A percentile compares a stretch with the other conserved stretches of the same genome.
phyloP scores from a whole-genome alignment of 2,888 invertebrate species.

The Ypsolopha scabrella region DNA sequence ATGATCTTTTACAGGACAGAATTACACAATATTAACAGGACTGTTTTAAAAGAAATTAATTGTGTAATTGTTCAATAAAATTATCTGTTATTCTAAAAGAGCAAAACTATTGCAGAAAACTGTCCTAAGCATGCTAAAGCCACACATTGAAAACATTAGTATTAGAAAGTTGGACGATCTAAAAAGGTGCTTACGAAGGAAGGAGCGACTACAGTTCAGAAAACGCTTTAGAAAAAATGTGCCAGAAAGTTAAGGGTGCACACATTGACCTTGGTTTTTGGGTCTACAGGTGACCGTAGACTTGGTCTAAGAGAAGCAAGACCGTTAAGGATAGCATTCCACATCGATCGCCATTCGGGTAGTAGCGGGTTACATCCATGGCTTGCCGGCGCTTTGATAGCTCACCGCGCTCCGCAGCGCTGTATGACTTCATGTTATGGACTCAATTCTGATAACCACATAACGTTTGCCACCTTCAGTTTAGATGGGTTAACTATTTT shows the following conservation, averaged over 20 bases:
- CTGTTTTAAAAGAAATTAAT: too few relatives aligned
- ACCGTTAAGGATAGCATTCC: slow-evolving; percentile 53
- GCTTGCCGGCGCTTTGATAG: slow-evolving; percentile 29
- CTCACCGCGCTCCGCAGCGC: slow-evolving; percentile 57
- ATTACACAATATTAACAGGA: too few relatives aligned
- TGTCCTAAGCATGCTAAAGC: slow-evolving; percentile 50
- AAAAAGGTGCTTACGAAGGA: slow-evolving; percentile 67
- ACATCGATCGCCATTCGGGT: slow-evolving; percentile 51
- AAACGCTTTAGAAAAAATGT: slow-evolving; percentile 23
- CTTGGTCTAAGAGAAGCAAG: slow-evolving; percentile 26
- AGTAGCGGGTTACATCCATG: slow-evolving; percentile 49
- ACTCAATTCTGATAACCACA: neutral
- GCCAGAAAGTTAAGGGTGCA: slow-evolving; percentile 54
- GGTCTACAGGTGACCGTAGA: neutral
- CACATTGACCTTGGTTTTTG: slow-evolving; percentile 29
- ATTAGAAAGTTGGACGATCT: slow-evolving; percentile 57
- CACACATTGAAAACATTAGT: slow-evolving; percentile 14
- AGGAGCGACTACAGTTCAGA: slow-evolving; percentile 52
- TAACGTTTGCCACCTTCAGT: neutral
- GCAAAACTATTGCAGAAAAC: slow-evolving; percentile 27
- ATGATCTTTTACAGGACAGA: too few relatives aligned
- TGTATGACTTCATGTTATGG: neutral
- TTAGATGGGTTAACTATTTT: neutral
- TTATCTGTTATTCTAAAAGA: too few relatives aligned
- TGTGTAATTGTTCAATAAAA: too few relatives aligned